Conservation (phyloP, 2,113 vertebrate species). For the Chaetodon auriga region DNA sequence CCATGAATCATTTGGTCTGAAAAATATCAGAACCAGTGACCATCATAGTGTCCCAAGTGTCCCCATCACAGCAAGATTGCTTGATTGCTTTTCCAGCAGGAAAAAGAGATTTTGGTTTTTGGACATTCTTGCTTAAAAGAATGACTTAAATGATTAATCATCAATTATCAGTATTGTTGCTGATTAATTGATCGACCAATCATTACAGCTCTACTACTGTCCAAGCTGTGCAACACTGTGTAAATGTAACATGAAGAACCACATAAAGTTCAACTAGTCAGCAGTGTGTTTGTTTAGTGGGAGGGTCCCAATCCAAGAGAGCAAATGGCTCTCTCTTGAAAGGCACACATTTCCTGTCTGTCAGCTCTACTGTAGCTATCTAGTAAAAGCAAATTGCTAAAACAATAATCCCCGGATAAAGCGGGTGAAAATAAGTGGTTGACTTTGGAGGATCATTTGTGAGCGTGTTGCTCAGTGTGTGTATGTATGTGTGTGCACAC, state of each 20-base stretch:
- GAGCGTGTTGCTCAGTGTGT: conserved; percentile 21
- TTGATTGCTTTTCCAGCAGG: neutral
- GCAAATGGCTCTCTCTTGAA: neutral
- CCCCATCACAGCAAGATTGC: neutral
- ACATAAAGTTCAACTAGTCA: neutral
- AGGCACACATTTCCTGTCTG: neutral
- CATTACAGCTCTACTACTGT: neutral
- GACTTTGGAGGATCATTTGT: neutral
- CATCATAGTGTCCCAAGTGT: too few species aligned
- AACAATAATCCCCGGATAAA: too few species aligned
- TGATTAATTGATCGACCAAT: too few species aligned
- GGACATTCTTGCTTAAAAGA: neutral
- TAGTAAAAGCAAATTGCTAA: neutral
- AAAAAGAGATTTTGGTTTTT: too few species aligned
- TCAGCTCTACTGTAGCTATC: neutral
- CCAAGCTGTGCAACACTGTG: neutral
- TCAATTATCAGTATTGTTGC: neutral
- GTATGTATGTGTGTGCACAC: conserved; percentile 34
- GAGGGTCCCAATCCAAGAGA: conserved; percentile 21
- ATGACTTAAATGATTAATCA: neutral
- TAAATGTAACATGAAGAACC: neutral
- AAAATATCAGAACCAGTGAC: neutral
- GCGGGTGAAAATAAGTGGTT: too few species aligned
- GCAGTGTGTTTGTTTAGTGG: conserved; percentile 62
- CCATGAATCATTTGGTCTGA: neutral